Percentiles rank a stretch among this genome's conserved stretches.
phyloP scores from a whole-genome alignment of 2,113 vertebrate species.

The Cryptomyrus ogoouensis region DNA sequence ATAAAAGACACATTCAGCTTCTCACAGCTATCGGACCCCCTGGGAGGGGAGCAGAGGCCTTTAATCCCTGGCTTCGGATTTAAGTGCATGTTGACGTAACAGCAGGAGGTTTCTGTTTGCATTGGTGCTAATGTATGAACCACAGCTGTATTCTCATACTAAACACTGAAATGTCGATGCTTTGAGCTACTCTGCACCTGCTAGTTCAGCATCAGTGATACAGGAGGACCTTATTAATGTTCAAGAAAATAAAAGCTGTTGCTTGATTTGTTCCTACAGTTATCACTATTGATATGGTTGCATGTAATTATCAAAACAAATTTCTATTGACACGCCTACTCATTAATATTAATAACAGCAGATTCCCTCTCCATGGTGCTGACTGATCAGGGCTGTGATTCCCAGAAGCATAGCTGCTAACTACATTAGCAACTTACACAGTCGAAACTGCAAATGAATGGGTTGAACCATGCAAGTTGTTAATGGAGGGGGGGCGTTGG shows the following conservation, averaged over 20 bases:
- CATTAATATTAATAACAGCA: slow-evolving; percentile 1
- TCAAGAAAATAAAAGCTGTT: neutral
- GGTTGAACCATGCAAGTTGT: neutral
- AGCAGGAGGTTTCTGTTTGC: neutral
- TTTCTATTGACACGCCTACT: neutral
- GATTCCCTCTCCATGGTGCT: neutral
- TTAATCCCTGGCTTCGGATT: neutral
- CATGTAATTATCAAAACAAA: neutral
- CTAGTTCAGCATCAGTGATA: neutral
- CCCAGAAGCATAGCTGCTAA: neutral
- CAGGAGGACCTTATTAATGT: neutral
- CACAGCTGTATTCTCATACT: neutral
- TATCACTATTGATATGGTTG: neutral
- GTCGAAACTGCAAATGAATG: neutral
- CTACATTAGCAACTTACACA: neutral
- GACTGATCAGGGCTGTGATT: neutral
- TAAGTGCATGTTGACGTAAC: neutral
- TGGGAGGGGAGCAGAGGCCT: neutral
- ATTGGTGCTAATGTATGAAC: neutral
- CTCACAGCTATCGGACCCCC: neutral
- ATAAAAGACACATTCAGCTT: neutral
- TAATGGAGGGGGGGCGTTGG: neutral
- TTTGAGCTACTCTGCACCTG: neutral
- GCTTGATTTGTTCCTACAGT: neutral
- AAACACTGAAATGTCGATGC: neutral